Conservation (phyloP, 2,888 invertebrate species). For the Rhagophthalmus giganteus region DNA sequence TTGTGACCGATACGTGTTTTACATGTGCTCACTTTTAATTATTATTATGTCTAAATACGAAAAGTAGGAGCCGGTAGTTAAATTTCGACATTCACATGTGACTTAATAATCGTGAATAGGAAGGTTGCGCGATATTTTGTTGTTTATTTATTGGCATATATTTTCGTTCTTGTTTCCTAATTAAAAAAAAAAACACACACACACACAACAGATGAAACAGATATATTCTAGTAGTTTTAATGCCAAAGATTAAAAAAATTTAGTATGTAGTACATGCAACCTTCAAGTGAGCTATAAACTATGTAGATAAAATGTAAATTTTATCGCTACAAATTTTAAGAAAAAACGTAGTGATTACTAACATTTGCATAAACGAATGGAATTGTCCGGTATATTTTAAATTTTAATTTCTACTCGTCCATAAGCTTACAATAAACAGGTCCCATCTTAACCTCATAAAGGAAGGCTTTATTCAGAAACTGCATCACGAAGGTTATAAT, state of each 20-base stretch:
- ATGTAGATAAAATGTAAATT: background rate
- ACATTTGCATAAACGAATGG: background rate
- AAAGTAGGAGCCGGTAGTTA: constrained; percentile 35
- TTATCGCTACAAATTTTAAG: background rate
- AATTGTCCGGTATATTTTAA: background rate
- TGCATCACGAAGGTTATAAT: constrained; percentile 42
- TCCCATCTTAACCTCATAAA: background rate
- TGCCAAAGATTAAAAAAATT: background rate
- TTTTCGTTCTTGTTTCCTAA: constrained; percentile 9
- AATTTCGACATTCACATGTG: constrained; percentile 33
- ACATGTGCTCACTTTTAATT: constrained; percentile 42
- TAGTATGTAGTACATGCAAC: too few species aligned
- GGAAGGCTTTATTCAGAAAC: constrained; percentile 17
- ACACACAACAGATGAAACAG: too few species aligned
- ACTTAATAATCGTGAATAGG: constrained; percentile 33
- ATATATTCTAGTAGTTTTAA: too few species aligned
- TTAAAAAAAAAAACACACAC: constrained; percentile 6
- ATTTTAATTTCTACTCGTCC: too few species aligned
- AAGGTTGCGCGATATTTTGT: constrained; percentile 31
- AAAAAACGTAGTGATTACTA: too few species aligned
- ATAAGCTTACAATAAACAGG: background rate
- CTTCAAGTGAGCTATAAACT: background rate
- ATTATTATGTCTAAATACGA: constrained; percentile 40
- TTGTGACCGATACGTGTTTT: constrained; percentile 40
- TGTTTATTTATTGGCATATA: constrained; percentile 34